phyloP scores from a whole-genome alignment of 2,888 invertebrate species.

The Seladonia tumulorum region DNA sequence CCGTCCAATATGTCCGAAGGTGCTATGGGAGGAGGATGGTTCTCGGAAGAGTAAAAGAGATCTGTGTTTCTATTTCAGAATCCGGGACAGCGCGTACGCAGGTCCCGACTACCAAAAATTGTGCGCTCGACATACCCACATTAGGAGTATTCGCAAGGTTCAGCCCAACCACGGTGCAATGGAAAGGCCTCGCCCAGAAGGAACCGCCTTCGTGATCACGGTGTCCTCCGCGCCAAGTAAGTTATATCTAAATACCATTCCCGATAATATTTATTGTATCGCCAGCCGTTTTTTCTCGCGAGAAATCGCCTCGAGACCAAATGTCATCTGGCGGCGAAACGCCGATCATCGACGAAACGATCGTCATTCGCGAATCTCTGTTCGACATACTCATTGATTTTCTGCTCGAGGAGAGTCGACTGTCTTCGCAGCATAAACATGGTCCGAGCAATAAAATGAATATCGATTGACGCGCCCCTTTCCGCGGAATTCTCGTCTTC shows the following conservation, averaged over 20 bases:
- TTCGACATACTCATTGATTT: conserved; percentile 36
- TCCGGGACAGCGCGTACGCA: conserved; percentile 88
- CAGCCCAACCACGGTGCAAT: conserved; percentile 88
- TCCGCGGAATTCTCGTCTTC: not conserved
- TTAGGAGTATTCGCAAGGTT: conserved; percentile 87
- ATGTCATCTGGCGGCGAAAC: conserved; percentile 64
- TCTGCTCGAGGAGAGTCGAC: not conserved
- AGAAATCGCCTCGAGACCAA: conserved; percentile 61
- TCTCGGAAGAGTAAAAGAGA: not conserved
- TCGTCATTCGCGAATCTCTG: conserved; percentile 37
- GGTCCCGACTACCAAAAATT: conserved; percentile 88
- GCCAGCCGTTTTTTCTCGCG: conserved; percentile 55
- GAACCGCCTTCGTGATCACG: conserved; percentile 90
- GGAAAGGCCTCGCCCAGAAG: conserved; percentile 87
- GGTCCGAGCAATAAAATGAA: not conserved
- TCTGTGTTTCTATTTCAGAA: conserved; percentile 57
- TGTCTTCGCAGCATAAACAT: not conserved
- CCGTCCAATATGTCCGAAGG: not conserved
- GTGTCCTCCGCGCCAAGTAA: conserved; percentile 91
- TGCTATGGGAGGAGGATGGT: not conserved
- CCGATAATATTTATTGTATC: conserved; percentile 51
- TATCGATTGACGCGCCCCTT: not conserved
- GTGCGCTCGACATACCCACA: conserved; percentile 87
- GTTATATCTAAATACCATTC: conserved; percentile 80
- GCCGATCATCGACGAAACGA: conserved; percentile 18